Percentiles rank a stretch among this genome's conserved stretches.
Evolutionary conservation across 2,888 invertebrate genomes (phyloP).

Genomic region (Cantharis rustica): DNA sequence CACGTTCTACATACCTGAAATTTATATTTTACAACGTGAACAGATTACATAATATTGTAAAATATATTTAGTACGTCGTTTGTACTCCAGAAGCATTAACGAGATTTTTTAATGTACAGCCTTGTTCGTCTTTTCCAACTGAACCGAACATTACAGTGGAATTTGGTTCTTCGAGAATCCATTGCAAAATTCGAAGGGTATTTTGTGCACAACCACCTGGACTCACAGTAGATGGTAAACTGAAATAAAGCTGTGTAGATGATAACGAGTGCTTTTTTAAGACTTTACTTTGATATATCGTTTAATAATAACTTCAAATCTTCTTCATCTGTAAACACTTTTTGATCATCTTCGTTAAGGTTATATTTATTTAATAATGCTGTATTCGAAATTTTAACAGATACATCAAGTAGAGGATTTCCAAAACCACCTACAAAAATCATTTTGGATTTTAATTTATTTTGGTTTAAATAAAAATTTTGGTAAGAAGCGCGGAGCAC

Average conservation of each 20-base stretch:
- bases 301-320: conserved; percentile 44
- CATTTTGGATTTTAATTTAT: conserved; percentile 34
- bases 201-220: conserved; percentile 60
- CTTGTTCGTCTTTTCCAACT: conserved; percentile 59
- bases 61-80: conserved; percentile 45
- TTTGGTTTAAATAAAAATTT: neutral
- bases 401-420: conserved; percentile 56
- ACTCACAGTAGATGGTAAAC: conserved; percentile 39
- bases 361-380: conserved; percentile 50
- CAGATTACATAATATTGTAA: neutral
- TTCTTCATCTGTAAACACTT: conserved; percentile 44
- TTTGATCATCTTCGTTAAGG: conserved; percentile 51
- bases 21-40: neutral
- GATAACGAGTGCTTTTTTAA: neutral
- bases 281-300: conserved; percentile 38
- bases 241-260: conserved; percentile 31
- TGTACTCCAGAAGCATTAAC: conserved; percentile 54
- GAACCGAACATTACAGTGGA: conserved; percentile 58
- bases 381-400: conserved; percentile 44
- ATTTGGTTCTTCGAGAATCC: conserved; percentile 45
- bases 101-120: conserved; percentile 51
- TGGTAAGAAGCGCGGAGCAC: neutral
- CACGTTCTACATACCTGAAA: conserved; percentile 45
- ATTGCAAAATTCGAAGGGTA: conserved; percentile 57
- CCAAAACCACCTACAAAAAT: conserved; percentile 53